Evolutionary conservation across 2,797 vertebrate species (phyloP), one percentile per base, ranked within the genome.

Genomic region (Neopelma chrysocephalum): DNA sequence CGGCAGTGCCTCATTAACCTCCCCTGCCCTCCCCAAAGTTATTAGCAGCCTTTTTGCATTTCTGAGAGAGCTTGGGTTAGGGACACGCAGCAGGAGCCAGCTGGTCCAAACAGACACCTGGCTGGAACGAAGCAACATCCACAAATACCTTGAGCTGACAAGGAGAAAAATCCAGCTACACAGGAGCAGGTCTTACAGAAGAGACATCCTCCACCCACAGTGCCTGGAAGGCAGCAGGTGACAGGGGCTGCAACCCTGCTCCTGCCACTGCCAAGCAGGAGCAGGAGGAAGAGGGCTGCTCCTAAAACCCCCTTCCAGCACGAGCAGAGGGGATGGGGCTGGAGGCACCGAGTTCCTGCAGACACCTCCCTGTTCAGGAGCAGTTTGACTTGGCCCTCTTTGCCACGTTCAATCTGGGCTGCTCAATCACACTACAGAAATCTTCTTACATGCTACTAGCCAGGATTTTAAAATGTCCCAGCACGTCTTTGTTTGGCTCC

Each of bases 311-410:
- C 50, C 54, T 56, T 87, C 1, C 58, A 9, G 57, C 65, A 31
- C 0, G 1, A 20, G 60, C 60, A 23, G 73, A 73, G 36, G 19
- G 17, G 34, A 36, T 2, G 2, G 45, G 29, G 72, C 15, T 34
- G 58, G 40, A 34, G 47, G 51, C 40, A 48, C 22, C 0, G 2
- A 27, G 27, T 64, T 71, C 58, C 15, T n/a, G 17, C 36, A 27
- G 7, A 36, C 62, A 70, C 22, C 15, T 23, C 0, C 8, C 69
- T 87, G 45, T 22, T 75, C 42, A 36, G 57, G 27, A 17, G 27
- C 53, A 71, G 23, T 45, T n/a, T 61, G 57, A 20, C 0, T 0
- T 0, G 3, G 25, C 9, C 20, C 25, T 68, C 58, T 31, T 31
- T 48, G 75, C 70, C 71, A 89, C n/a, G n/a, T n/a, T n/a, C n/a